phyloP scores from a whole-genome alignment of 2,888 invertebrate species.

The Lycocerus yunnanus region DNA sequence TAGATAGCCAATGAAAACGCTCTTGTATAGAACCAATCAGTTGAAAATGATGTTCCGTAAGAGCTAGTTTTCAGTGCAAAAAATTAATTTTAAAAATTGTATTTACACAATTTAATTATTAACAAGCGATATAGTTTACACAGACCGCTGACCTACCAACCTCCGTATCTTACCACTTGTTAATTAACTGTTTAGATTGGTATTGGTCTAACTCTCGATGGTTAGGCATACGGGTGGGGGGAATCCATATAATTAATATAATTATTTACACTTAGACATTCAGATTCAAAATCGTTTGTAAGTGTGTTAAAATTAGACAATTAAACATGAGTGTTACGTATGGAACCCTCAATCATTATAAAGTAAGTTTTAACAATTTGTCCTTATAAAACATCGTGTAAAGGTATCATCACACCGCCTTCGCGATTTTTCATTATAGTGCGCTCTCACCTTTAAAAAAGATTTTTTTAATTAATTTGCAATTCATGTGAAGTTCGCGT shows the following conservation, averaged over 20 bases:
- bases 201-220: conserved; percentile 18
- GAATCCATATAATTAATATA: neutral
- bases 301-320: neutral
- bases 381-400: neutral
- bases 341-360: neutral
- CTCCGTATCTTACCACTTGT: conserved; percentile 5
- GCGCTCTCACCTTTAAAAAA: neutral
- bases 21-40: too few species aligned
- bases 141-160: conserved; percentile 9
- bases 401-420: neutral
- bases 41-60: neutral
- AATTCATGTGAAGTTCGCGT: too few species aligned
- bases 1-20: too few species aligned
- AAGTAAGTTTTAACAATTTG: neutral
- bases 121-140: neutral
- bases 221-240: neutral
- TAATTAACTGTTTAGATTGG: conserved; percentile 2
- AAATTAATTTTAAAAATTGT: neutral
- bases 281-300: neutral
- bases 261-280: neutral
- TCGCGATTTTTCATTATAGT: neutral
- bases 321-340: neutral
- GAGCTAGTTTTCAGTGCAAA: neutral
- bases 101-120: neutral
- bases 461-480: neutral